Conservation (phyloP, 92 coral and sea anemone species). For the Bergia sp. region DNA sequence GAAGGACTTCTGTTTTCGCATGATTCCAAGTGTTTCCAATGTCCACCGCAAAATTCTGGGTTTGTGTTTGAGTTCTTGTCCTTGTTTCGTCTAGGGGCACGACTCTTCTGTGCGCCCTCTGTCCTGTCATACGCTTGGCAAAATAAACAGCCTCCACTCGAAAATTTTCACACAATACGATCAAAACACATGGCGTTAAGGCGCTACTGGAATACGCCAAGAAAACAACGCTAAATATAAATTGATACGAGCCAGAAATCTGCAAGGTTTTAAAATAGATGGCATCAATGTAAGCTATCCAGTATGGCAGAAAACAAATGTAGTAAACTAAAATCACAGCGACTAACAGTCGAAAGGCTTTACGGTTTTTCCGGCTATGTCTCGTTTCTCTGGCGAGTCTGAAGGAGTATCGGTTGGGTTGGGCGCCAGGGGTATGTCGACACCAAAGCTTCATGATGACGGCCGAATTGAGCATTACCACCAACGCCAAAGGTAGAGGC, state of each 20-base stretch:
- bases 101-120: constrained; percentile 20
- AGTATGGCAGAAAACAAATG: constrained; percentile 37
- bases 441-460: constrained; percentile 38
- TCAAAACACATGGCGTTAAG: constrained; percentile 14
- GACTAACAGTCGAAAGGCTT: constrained; percentile 21
- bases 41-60: constrained; percentile 1
- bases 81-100: constrained; percentile 16
- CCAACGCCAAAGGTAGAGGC: constrained; percentile 21
- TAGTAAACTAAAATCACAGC: constrained; percentile 26
- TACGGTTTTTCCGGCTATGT: constrained; percentile 7
- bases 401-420: background rate
- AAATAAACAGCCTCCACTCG: constrained; percentile 19
- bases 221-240: constrained; percentile 15
- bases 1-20: background rate
- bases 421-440: constrained; percentile 28
- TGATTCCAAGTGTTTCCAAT: background rate
- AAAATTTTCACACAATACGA: constrained; percentile 26
- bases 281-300: constrained; percentile 18
- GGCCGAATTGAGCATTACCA: constrained; percentile 24
- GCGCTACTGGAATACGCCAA: constrained; percentile 35
- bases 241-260: constrained; percentile 30
- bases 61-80: constrained; percentile 20
- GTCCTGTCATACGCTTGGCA: background rate
- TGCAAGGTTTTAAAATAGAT: constrained; percentile 13
- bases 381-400: constrained; percentile 17